Evolutionary conservation across 2,888 invertebrate genomes (phyloP).

Genomic region (Rosalia funebris): DNA sequence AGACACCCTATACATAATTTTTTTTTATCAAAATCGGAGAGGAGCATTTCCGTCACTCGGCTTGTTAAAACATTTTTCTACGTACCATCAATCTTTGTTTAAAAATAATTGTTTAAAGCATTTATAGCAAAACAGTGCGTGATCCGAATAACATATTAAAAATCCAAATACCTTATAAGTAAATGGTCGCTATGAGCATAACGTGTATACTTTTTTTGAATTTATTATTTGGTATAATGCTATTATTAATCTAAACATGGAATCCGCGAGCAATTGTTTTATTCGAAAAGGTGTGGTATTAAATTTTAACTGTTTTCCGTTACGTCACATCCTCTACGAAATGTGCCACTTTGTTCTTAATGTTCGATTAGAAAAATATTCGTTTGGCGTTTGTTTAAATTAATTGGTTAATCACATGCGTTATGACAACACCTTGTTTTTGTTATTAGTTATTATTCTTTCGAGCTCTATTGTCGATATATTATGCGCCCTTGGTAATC

Average conservation of each 20-base stretch:
- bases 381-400: slow-evolving; percentile 16
- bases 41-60: no score
- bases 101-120: slow-evolving; percentile 27
- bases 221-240: slow-evolving; percentile 43
- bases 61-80: no score
- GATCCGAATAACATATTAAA: slow-evolving; percentile 36
- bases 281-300: slow-evolving; percentile 53
- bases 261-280: slow-evolving; percentile 50
- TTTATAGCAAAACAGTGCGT: slow-evolving; percentile 31
- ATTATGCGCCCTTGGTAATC: slow-evolving; percentile 5
- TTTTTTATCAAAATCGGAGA: no score
- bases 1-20: no score
- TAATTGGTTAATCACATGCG: slow-evolving; percentile 8
- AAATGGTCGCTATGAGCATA: slow-evolving; percentile 33
- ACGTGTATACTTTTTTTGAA: slow-evolving; percentile 42
- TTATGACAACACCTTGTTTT: slow-evolving; percentile 13
- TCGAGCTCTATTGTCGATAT: neutral
- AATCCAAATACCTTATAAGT: slow-evolving; percentile 39
- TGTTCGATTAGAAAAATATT: slow-evolving; percentile 31
- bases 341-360: slow-evolving; percentile 17
- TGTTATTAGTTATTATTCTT: slow-evolving; percentile 6
- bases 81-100: no score
- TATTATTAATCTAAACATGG: slow-evolving; percentile 54
- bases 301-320: slow-evolving; percentile 48
- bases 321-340: slow-evolving; percentile 47